Evolutionary conservation across 1,140 invertebrate genomes (phyloP).

Genomic region (Tetramorium parvispinum): DNA sequence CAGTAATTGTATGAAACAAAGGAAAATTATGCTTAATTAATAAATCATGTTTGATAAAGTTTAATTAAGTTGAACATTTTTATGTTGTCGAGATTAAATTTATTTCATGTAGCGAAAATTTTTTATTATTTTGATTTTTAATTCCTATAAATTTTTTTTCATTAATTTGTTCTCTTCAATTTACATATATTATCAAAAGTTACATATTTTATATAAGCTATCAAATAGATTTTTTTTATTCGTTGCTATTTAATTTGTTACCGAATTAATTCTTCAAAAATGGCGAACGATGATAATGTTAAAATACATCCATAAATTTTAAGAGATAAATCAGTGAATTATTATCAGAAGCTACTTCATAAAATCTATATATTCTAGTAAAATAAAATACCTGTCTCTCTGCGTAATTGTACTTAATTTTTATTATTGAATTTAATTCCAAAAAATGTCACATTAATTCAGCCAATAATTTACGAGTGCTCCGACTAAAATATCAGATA

Average conservation of each 20-base stretch:
- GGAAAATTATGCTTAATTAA: not conserved
- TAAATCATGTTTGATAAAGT: not conserved
- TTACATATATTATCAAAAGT: not conserved
- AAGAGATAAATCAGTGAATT: not conserved
- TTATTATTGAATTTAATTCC: not conserved
- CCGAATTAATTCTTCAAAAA: slow-evolving; percentile 1
- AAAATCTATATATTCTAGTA: not conserved
- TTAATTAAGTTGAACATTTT: not conserved
- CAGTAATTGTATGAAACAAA: not conserved
- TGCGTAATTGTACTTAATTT: not conserved
- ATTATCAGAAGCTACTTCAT: not conserved
- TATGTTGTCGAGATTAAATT: not conserved
- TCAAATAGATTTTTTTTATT: not conserved
- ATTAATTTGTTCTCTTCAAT: not conserved
- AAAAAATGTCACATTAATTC: not conserved
- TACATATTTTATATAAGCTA: not conserved
- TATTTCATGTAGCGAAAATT: not conserved
- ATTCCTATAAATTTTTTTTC: not conserved
- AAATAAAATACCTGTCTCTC: not conserved
- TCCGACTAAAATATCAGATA: not conserved
- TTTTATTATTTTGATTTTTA: not conserved
- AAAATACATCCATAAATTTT: not conserved
- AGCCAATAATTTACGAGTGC: not conserved
- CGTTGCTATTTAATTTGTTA: not conserved
- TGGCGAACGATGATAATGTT: not conserved